Evolutionary conservation across 2,113 vertebrate genomes (phyloP), one percentile per base, ranked within the genome.

Genomic region (Heterocephalus glaber): DNA sequence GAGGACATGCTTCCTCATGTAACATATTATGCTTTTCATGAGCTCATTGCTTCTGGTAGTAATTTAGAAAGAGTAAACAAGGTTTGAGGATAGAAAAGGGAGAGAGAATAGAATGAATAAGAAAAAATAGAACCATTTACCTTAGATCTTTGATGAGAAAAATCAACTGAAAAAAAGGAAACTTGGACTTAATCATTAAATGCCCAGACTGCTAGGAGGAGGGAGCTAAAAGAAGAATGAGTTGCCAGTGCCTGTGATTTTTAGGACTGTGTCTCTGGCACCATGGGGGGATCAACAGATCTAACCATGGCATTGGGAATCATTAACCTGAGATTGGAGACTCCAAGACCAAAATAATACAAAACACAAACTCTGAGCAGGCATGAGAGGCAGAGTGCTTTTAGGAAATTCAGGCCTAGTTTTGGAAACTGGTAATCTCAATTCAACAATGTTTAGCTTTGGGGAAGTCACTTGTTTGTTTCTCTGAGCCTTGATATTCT

Each of bases 391-490:
- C 20, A 68, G 28, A 85, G 33, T 1, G 0, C 47, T 35, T 16
- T 1, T 5, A 61, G 41, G 74, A 22, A 49, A 83, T 52, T 22
- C n/a, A 61, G 47, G 17, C 17, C 2, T 38, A 26, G 28, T 30
- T 58, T 49, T 44, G 60, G 49, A 74, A 49, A 4, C 11, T 33
- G 66, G 28, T 4, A n/a, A 60, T 7, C 11, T 58, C 72, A 7
- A 19, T 33, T 72, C 56, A 72, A 47, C 30, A 70, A 20, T 17
- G 22, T 30, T 47, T 1, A 22, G 49, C 11, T n/a, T 16, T 17
- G 38, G 54, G 35, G 47, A 38, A 72, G 60, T 30, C 24, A 41
- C 10, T 0, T 1, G 3, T 3, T 11, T 24, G 26, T 58, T 58
- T 85, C 56, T 79, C 63, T 72, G 56, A 85, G 47, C 74, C 44